A percentile compares a stretch with the other conserved stretches of the same genome.
These are phyloP conservation scores for Rynchops niger DNA, from an alignment of 2,113 vertebrate genomes.

Conservation along the genomic window DNA sequence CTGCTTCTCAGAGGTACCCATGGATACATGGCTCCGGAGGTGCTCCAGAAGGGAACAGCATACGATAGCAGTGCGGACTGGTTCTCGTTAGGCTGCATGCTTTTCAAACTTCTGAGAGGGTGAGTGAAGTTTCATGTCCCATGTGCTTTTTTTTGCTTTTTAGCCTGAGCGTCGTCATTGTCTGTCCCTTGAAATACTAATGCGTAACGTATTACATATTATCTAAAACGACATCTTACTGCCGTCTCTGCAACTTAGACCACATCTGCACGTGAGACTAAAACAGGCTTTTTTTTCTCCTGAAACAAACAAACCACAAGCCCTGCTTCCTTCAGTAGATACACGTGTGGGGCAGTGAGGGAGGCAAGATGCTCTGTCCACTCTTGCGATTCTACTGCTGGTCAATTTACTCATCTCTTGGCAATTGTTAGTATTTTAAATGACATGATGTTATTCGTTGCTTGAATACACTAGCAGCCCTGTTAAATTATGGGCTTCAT, in stretches of 20 bases:
- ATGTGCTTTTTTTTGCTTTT: background rate
- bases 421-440: background rate
- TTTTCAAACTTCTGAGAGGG: conserved; percentile 98
- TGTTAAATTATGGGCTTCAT: background rate
- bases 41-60: conserved; percentile 95
- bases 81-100: conserved; percentile 99
- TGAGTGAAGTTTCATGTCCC: conserved; percentile 59
- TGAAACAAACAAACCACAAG: background rate
- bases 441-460: background rate
- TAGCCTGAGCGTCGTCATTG: background rate
- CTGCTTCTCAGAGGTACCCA: conserved; percentile 86
- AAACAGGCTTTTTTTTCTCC: background rate
- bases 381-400: background rate
- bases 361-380: background rate
- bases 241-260: background rate
- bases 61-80: conserved; percentile 99
- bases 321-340: background rate
- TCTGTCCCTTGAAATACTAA: background rate
- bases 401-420: background rate
- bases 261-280: fast-evolving
- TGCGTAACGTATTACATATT: fast-evolving
- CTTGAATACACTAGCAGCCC: background rate
- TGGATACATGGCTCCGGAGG: conserved; percentile 98
- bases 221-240: background rate
- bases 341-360: background rate